These are phyloP conservation scores for Pycnonotus jocosus DNA, from an alignment of 2,113 vertebrate species.

Conservation along the genomic window DNA sequence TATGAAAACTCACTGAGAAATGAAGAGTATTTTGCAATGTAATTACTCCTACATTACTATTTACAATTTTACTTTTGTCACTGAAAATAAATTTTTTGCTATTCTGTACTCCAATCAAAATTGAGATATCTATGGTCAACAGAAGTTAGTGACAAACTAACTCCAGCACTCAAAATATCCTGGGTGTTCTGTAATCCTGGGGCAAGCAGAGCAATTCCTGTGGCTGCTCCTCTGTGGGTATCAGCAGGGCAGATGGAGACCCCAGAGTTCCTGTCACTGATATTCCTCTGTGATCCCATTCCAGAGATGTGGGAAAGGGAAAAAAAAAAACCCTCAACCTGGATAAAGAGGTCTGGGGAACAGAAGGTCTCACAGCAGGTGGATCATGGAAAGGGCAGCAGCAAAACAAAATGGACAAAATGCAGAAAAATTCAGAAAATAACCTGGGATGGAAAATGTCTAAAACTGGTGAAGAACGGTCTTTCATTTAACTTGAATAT, in stretches of 20 bases:
- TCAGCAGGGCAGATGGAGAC: neutral
- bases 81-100: neutral
- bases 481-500: neutral
- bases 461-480: neutral
- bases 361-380: neutral
- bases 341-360: neutral
- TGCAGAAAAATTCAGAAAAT: neutral
- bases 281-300: neutral
- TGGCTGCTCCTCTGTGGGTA: neutral
- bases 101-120: neutral
- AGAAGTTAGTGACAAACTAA: neutral
- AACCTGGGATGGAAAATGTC: neutral
- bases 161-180: neutral
- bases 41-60: neutral
- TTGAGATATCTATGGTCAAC: neutral
- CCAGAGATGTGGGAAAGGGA: neutral
- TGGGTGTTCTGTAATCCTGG: neutral
- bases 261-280: fast-evolving
- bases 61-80: neutral
- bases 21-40: neutral
- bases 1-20: neutral
- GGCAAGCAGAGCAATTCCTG: neutral
- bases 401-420: neutral
- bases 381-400: neutral
- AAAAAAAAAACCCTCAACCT: neutral